Conservation (phyloP, 2,113 vertebrate genomes). For the Atlantisia rogersi region DNA sequence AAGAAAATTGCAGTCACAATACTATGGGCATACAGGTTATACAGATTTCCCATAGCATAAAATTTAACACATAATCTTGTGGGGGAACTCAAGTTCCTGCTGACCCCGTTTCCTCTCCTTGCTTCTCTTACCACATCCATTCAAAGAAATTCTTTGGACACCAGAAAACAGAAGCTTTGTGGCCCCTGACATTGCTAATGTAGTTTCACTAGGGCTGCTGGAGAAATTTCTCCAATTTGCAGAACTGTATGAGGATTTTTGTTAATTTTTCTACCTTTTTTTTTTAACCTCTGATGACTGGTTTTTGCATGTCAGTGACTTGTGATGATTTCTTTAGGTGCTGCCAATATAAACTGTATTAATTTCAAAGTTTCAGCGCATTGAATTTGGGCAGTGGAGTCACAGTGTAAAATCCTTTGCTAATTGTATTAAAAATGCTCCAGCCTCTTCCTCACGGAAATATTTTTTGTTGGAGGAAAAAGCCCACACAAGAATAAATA, state of each 20-base stretch:
- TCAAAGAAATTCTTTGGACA: background rate
- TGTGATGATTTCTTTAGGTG: background rate
- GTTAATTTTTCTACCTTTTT: background rate
- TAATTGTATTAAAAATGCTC: background rate
- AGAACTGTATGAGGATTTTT: background rate
- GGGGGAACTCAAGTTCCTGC: background rate
- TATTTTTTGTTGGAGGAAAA: background rate
- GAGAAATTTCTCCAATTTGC: background rate
- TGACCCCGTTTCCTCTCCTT: background rate
- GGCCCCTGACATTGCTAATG: background rate
- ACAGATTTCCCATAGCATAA: background rate
- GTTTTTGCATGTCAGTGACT: background rate
- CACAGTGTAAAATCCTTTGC: background rate
- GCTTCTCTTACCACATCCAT: background rate
- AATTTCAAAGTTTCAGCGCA: background rate
- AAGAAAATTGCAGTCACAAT: background rate
- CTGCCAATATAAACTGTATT: background rate
- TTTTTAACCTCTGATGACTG: background rate
- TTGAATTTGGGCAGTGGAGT: background rate
- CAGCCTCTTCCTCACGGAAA: background rate
- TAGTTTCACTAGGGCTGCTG: background rate
- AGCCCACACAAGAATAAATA: background rate
- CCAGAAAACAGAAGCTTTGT: background rate
- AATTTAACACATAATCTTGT: background rate
- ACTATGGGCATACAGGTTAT: background rate